Evolutionary conservation across 2,113 vertebrate species (phyloP), one percentile per base, ranked within the genome.

Genomic region (Urocolius indicus): DNA sequence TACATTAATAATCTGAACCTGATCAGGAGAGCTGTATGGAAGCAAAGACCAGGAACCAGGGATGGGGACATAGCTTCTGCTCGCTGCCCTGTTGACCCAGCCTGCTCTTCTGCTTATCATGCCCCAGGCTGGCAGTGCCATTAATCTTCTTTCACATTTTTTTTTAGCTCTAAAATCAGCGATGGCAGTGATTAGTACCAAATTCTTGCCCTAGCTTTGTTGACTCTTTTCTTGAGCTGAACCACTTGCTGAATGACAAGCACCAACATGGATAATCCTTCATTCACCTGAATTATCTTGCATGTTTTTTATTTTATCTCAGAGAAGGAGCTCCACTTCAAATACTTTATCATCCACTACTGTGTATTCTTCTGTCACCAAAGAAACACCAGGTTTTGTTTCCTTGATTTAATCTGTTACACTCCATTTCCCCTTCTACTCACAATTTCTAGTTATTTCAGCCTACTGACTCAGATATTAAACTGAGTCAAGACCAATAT

Each of bases 391-490:
- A 80, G 71, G 76, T 84, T 96, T 95, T 81, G 74, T 94, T 96
- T 97, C 95, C 97, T 97, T 95, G 94, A 93, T 95, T 96, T 93
- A 90, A 96, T 97, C 86, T 96, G 84, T 95, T 90, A 89, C 92
- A 91, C 81, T 69, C 80, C 87, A 94, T 96, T 95, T 96, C 86
- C 84, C 83, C 91, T 97, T 91, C 94, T 91, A 96, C 79, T 95
- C 51, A 94, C 78, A 90, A 90, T 95, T 97, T 95, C 86, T 94
- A 95, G 90, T 97, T 97, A 97, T 96, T 97, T 96, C 93, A 95
- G 96, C 84, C 93, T 96, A 71, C 86, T 96, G 84, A 96, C 71
- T 95, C 76, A 83, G 95, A 93, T 95, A 96, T 51, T 95, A 94
- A 94, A 96, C 38, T 83, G 74, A 89, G 54, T 79, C 16, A 36